phyloP scores from a whole-genome alignment of 2,888 invertebrate genomes.

The Zeuzera pyrina region DNA sequence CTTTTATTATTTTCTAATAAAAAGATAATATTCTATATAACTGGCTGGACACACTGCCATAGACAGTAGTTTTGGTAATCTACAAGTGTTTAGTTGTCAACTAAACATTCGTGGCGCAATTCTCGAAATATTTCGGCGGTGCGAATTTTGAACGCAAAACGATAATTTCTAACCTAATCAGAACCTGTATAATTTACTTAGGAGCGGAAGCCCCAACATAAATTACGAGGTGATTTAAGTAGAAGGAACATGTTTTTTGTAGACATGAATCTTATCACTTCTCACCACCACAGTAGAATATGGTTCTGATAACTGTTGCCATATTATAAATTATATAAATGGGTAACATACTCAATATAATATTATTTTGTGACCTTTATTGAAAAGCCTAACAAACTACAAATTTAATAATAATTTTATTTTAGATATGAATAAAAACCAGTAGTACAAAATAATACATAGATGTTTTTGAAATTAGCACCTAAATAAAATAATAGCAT shows the following conservation, averaged over 20 bases:
- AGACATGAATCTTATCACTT: conserved; percentile 46
- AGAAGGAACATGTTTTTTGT: conserved; percentile 57
- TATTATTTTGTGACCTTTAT: conserved; percentile 46
- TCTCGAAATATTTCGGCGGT: conserved; percentile 46
- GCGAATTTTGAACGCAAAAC: conserved; percentile 43
- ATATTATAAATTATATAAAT: conserved; percentile 20
- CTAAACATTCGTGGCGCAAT: conserved; percentile 45
- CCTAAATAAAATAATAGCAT: conserved; percentile 63
- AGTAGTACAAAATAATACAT: conserved; percentile 25
- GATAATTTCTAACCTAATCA: conserved; percentile 68
- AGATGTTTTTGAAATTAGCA: conserved; percentile 52
- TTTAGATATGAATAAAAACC: conserved; percentile 8
- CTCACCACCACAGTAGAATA: conserved; percentile 53
- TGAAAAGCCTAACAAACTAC: conserved; percentile 39
- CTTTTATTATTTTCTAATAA: background rate
- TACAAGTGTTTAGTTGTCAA: conserved; percentile 24
- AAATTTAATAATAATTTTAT: conserved; percentile 12
- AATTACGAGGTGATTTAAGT: conserved; percentile 74
- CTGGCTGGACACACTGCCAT: conserved; percentile 5
- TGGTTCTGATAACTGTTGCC: conserved; percentile 69
- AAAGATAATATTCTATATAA: background rate
- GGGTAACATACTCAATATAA: conserved; percentile 8
- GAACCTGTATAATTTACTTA: conserved; percentile 74
- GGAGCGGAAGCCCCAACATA: conserved; percentile 52
- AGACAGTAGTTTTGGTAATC: conserved; percentile 11